Base-by-base conservation (phyloP, 2,888 invertebrate genomes). In the Pyrrhosoma nymphula region DNA sequence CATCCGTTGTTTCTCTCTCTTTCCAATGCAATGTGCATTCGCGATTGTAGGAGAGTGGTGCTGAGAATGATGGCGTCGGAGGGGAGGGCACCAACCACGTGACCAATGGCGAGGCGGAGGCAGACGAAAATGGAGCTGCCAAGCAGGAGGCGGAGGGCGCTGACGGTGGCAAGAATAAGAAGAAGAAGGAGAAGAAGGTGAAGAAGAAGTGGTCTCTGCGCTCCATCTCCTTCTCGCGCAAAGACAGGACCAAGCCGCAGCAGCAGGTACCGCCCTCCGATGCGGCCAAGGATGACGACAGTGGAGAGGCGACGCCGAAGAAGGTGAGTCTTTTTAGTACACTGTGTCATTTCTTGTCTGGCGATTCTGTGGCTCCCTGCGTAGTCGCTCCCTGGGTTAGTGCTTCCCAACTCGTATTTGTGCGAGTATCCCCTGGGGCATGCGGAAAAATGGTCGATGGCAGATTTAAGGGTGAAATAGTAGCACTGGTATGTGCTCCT, bases 191-290 rank as follows among this genome's bases (percentile, higher is more conserved):
- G 96, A 97, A 96, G 96, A 97, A 98, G 97, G 97, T 98, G 96
- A 98, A 98, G 98, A 98, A 98, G 98, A 98, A 98, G 97, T 99
- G 98, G 98, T 98, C 98, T 96, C 98, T 99, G 97, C 98, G 98
- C 96, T 98, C 98, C 96, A 98, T 99, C 97, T 98, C 98, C 96
- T 99, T 99, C 97, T 98, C 98, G 96, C 98, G 98, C 97, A 98
- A 98, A 97, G 99, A 99, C 97, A 99, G 98, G 97, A 98, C 98
- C 96, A 99, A 99, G 97, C 98, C 98, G 16, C 96, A 98, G 97
- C 69, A 96, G 98, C 98, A 97, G 97, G 98, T 96, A 97, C 97
- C 60, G 96, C 97, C 55, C 97, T 97, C 55, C 97, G 97, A 98
- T 96, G 97, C 97, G 60, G 96, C 97, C 55, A 98, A 97, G 96